These are phyloP conservation scores for Heloderma charlesbogerti DNA, from an alignment of 2,113 vertebrate species.

Conservation along the genomic window DNA sequence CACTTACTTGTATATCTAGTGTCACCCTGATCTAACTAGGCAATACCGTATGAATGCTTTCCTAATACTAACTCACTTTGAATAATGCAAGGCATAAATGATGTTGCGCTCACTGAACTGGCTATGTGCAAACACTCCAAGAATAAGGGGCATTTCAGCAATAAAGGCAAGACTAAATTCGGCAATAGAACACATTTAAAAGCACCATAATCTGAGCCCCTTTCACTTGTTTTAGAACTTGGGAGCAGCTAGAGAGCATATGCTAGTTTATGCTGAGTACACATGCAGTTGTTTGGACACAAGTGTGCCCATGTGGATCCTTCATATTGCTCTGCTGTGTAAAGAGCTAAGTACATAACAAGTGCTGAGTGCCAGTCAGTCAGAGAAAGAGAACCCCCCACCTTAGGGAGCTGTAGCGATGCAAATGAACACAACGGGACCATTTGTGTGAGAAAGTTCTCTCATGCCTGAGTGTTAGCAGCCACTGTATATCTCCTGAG, in stretches of 20 bases:
- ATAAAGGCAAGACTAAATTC: background rate
- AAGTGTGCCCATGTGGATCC: background rate
- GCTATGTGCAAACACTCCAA: background rate
- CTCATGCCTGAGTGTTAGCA: background rate
- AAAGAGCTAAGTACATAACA: conserved; percentile 28
- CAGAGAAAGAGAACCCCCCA: background rate
- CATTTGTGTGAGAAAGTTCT: background rate
- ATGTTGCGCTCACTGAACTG: background rate
- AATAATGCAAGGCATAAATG: background rate
- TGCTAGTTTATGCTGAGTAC: conserved; percentile 23
- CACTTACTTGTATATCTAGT: background rate
- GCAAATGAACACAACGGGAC: background rate
- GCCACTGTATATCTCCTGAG: background rate
- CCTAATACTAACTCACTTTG: background rate
- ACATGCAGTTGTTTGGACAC: background rate
- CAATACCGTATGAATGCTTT: background rate
- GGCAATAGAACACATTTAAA: background rate
- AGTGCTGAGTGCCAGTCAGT: background rate
- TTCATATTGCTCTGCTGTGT: background rate
- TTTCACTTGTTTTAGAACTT: conserved; percentile 11
- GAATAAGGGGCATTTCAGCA: background rate
- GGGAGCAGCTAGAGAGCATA: background rate
- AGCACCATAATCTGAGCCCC: background rate
- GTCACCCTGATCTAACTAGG: background rate
- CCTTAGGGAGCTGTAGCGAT: background rate